Evolutionary conservation across 2,113 vertebrate species (phyloP).

Genomic region (Phyllostomus hastatus): DNA sequence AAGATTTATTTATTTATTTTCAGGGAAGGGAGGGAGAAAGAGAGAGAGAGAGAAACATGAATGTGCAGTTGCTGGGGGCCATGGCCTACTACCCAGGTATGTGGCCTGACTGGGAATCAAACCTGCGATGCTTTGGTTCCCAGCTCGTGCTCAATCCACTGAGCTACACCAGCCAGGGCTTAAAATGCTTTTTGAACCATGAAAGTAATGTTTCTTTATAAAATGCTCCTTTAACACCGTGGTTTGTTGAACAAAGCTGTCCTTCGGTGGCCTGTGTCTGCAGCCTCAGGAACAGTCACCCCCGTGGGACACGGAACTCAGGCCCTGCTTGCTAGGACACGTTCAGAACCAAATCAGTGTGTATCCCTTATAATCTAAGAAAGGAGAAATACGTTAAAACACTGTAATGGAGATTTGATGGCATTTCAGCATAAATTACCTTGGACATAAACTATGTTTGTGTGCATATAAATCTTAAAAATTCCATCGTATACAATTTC

Average conservation of each 20-base stretch:
- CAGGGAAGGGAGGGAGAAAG: no score
- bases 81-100: no score
- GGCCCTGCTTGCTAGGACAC: not conserved
- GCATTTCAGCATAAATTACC: not conserved
- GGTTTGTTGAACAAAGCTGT: not conserved
- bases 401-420: not conserved
- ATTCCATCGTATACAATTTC: not conserved
- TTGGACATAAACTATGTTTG: not conserved
- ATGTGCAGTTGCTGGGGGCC: no score
- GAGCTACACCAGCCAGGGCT: no score
- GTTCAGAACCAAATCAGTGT: not conserved
- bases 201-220: not conserved
- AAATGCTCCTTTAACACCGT: not conserved
- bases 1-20: no score
- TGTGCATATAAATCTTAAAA: not conserved
- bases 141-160: no score
- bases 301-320: not conserved
- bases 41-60: no score
- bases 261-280: not conserved
- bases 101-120: no score
- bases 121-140: no score
- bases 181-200: not conserved
- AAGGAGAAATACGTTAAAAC: not conserved
- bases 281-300: not conserved
- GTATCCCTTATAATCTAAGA: not conserved